Conservation (phyloP, 2,888 invertebrate genomes). For the Alsophila aescularia region DNA sequence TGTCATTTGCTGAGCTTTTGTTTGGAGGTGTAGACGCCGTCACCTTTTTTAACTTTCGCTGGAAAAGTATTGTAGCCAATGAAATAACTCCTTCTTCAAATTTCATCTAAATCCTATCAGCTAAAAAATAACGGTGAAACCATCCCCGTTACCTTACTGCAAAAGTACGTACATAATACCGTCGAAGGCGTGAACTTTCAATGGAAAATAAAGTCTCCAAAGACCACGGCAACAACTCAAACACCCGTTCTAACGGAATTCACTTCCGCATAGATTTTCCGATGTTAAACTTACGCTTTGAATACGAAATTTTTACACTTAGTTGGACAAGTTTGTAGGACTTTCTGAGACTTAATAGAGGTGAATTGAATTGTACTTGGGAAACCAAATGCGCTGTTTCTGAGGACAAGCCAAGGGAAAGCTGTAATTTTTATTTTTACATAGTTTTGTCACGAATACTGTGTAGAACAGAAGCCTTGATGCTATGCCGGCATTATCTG, state of each 20-base stretch:
- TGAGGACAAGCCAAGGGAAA: too few relatives aligned
- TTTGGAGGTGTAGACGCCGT: too few relatives aligned
- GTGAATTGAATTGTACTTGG: background rate
- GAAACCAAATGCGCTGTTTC: too few relatives aligned
- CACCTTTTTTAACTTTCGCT: too few relatives aligned
- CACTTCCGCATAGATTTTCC: constrained; percentile 30
- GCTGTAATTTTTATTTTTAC: too few relatives aligned
- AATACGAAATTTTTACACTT: constrained; percentile 18
- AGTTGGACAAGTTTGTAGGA: constrained; percentile 10
- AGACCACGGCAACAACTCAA: constrained; percentile 28
- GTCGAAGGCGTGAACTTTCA: constrained; percentile 30
- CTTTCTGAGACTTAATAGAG: background rate
- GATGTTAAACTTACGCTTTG: constrained; percentile 21
- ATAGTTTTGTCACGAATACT: too few relatives aligned
- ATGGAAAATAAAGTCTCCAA: constrained; percentile 34
- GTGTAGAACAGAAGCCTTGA: too few relatives aligned
- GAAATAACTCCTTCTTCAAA: too few relatives aligned
- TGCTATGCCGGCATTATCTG: too few relatives aligned
- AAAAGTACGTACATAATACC: constrained; percentile 19
- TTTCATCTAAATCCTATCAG: background rate
- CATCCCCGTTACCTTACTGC: constrained; percentile 11
- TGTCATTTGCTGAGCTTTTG: too few relatives aligned
- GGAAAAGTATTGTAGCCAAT: too few relatives aligned
- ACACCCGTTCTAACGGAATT: constrained; percentile 22
- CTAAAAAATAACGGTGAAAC: background rate